These are phyloP conservation scores for Pica pica DNA, from an alignment of 2,113 vertebrate genomes.

Conservation along the genomic window DNA sequence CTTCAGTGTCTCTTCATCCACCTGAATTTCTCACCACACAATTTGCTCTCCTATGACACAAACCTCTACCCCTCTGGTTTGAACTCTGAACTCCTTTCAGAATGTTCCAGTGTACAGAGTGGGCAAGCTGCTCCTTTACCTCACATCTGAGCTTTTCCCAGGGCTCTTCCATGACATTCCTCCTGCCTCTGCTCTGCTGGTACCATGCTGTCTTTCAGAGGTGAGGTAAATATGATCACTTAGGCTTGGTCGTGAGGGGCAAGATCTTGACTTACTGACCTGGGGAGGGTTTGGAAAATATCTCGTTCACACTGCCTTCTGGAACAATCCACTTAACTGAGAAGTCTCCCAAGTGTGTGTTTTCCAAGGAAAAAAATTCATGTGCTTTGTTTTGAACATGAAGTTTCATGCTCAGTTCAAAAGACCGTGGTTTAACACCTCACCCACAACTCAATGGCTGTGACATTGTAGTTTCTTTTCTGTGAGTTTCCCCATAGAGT, in stretches of 20 bases:
- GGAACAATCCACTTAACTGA: background rate
- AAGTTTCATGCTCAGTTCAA: background rate
- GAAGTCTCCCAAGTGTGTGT: background rate
- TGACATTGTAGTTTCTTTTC: background rate
- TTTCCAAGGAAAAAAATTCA: background rate
- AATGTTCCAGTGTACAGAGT: background rate
- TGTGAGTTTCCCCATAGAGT: background rate
- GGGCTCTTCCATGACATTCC: background rate
- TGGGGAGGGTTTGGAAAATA: background rate
- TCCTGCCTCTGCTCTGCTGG: background rate
- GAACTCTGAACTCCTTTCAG: background rate
- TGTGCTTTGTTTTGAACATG: background rate
- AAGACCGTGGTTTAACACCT: background rate
- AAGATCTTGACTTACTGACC: background rate
- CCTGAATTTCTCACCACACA: background rate
- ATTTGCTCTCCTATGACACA: background rate
- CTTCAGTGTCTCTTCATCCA: background rate
- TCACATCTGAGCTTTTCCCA: background rate
- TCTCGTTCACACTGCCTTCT: background rate
- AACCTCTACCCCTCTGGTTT: background rate
- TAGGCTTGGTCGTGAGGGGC: background rate
- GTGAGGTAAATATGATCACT: background rate
- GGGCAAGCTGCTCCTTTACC: background rate
- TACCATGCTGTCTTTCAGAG: background rate
- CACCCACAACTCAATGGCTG: background rate